A percentile compares a stretch with the other conserved stretches of the same genome.
phyloP scores from a whole-genome alignment of 2,113 vertebrate genomes.

The Phalacrocorax carbo region DNA sequence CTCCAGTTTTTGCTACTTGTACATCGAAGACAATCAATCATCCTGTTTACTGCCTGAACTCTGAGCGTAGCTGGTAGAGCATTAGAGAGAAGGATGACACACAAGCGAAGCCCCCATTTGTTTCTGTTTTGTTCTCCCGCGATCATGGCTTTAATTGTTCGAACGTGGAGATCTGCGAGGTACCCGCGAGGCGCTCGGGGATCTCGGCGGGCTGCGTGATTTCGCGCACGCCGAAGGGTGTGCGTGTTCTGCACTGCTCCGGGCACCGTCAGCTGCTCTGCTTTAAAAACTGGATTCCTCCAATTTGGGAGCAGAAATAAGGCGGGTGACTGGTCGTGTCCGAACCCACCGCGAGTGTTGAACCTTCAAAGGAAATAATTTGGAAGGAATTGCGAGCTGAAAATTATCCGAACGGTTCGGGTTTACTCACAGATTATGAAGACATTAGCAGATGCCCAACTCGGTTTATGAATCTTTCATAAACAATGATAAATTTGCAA shows the following conservation, averaged over 20 bases:
- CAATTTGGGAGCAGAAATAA: neutral
- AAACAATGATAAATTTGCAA: neutral
- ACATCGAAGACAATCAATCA: constrained; percentile 9
- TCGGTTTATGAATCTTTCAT: constrained; percentile 20
- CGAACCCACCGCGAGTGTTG: neutral
- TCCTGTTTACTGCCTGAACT: constrained; percentile 5
- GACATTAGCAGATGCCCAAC: neutral
- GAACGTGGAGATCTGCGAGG: neutral
- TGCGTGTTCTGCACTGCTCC: neutral
- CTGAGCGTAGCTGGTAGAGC: neutral
- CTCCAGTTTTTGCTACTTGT: constrained; percentile 52
- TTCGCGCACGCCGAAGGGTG: rapidly evolving
- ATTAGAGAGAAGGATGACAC: constrained; percentile 9
- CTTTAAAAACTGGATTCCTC: neutral
- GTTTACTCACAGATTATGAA: neutral
- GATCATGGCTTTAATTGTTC: neutral
- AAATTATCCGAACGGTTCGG: neutral
- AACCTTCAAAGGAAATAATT: neutral
- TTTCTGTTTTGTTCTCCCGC: neutral
- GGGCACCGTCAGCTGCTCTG: rapidly evolving
- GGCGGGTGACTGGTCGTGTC: rapidly evolving
- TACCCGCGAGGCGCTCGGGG: rapidly evolving
- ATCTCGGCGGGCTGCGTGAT: rapidly evolving
- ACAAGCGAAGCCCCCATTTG: neutral
- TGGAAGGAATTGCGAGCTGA: neutral